Conservation (phyloP, 37 sponge, comb jelly and placozoan species). For the Oscarella lobularis region DNA sequence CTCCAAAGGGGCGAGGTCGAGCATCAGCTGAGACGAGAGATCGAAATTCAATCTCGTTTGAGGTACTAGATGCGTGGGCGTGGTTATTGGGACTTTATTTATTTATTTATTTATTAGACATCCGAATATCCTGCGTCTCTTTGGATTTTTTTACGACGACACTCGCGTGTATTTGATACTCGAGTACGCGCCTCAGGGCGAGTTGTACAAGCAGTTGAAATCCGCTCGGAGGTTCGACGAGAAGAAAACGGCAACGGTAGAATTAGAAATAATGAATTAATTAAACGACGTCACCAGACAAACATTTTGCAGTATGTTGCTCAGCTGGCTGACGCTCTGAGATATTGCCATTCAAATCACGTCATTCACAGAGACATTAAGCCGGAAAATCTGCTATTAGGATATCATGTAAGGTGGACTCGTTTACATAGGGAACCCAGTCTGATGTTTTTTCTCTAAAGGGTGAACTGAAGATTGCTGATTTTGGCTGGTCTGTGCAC, state of each 20-base stretch:
- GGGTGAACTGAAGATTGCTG: constrained; percentile 92
- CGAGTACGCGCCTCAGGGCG: constrained; percentile 93
- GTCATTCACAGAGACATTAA: constrained; percentile 98
- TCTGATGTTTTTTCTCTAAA: too few species aligned
- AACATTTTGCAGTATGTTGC: constrained; percentile 69
- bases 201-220: constrained; percentile 81
- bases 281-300: too few species aligned
- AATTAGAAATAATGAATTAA: too few species aligned
- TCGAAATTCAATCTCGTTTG: constrained; percentile 93
- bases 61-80: too few species aligned
- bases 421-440: too few species aligned
- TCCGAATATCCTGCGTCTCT: constrained; percentile 84
- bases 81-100: too few species aligned
- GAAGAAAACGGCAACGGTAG: constrained; percentile 65
- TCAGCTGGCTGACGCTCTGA: constrained; percentile 85
- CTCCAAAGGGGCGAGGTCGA: constrained; percentile 77
- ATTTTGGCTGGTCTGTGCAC: constrained; percentile 99
- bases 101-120: too few species aligned
- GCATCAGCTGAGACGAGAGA: constrained; percentile 92
- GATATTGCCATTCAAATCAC: constrained; percentile 93
- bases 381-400: constrained; percentile 93
- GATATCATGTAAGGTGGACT: too few species aligned
- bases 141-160: constrained; percentile 92
- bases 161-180: constrained; percentile 86
- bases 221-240: constrained; percentile 59